These are phyloP conservation scores for Rousettus leschenaultii DNA, from an alignment of 2,113 vertebrate genomes.

Conservation along the genomic window DNA sequence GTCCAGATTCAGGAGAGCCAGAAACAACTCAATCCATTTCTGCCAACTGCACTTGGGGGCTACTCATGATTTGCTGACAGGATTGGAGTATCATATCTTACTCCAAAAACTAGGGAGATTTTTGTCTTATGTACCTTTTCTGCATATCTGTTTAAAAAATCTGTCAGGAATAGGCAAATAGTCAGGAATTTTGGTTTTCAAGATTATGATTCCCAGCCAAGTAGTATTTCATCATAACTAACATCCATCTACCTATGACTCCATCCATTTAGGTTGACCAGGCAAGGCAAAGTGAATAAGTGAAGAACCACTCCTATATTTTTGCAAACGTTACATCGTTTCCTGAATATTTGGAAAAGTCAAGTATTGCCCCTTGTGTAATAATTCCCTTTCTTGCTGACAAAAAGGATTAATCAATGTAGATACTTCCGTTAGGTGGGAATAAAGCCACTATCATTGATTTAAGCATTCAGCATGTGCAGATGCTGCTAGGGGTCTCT, in stretches of 20 bases:
- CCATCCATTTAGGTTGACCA: not conserved
- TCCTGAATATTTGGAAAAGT: slow-evolving; percentile 19
- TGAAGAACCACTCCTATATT: not conserved
- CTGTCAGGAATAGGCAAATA: not conserved
- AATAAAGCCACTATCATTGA: not conserved
- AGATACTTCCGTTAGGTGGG: slow-evolving; percentile 4
- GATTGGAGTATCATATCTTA: not conserved
- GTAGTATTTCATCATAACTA: not conserved
- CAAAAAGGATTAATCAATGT: not conserved
- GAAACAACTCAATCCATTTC: not conserved
- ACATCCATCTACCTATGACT: not conserved
- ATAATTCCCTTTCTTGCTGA: not conserved
- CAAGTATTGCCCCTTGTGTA: not conserved
- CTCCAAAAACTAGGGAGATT: not conserved
- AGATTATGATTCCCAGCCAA: not conserved
- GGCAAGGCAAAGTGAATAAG: not conserved
- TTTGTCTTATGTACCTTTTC: not conserved
- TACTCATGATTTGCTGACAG: not conserved
- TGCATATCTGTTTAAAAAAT: not conserved
- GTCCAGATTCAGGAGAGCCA: not conserved
- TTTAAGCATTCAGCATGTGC: slow-evolving; percentile 26
- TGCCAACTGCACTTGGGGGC: not conserved
- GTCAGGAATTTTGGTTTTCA: not conserved
- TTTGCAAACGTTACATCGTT: slow-evolving; percentile 22
- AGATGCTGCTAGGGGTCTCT: slow-evolving; percentile 33